Evolutionary conservation across 1,140 invertebrate genomes (phyloP), one percentile per base, ranked within the genome.

Genomic region (Batillaria attramentaria): DNA sequence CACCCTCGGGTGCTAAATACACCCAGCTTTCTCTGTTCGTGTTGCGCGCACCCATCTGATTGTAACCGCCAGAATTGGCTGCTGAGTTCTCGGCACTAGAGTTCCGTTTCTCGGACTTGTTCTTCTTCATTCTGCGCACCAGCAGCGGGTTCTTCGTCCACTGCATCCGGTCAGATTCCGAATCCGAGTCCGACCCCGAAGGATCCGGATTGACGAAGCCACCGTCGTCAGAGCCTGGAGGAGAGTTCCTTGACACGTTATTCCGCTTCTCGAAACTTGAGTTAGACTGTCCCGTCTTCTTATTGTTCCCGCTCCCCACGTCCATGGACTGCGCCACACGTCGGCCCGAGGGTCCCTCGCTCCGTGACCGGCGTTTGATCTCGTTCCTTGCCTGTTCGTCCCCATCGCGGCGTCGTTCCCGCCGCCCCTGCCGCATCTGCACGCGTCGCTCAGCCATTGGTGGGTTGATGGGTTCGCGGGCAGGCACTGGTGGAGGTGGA

Each of bases 131-230:
- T 39, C 62, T 60, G 6, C 81, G 66, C 6, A 87, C 81, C 57
- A 86, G 79, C 43, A 88, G 79, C 8, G 87, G 88, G 80, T 87
- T 89, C 80, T 87, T 87, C 37, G 85, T 85, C 88, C 88, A 88
- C 50, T 79, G 77, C 79, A 86, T 85, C 33, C 77, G 79, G 73
- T 82, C 82, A 35, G 81, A 84, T 39, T 86, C 84, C 8, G 87
- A 87, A 68, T 87, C 85, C 31, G 85, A 84, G 28, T 87, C 86
- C 69, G 81, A 84, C n/a, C 78, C 81, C 31, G 84, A 84, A 66
- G 60, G 77, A 46, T 66, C 79, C 20, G 77, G 81, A 39, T 75
- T 68, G 18, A 78, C 37, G 66, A 83, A 78, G 33, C 74, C 76
- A 57, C 79, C 83, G 69, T 86, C 85, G 16, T 75, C 68, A 4